Conservation (phyloP, 2,113 vertebrate species). For the Trematocara macrostoma region DNA sequence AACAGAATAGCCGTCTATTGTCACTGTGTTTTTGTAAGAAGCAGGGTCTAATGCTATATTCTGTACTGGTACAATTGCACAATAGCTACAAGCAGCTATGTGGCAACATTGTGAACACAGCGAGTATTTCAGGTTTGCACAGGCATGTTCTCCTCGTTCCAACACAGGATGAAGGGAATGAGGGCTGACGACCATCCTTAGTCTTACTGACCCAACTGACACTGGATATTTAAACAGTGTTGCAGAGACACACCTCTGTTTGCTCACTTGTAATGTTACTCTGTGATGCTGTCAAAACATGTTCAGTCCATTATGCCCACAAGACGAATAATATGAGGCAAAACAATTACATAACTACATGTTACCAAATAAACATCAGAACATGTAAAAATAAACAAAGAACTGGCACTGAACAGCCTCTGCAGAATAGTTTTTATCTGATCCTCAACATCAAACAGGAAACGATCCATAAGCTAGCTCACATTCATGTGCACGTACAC, state of each 20-base stretch:
- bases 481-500: fast-evolving
- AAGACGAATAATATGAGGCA: not conserved
- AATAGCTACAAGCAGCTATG: not conserved
- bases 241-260: not conserved
- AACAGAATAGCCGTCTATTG: fast-evolving
- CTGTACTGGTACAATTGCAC: not conserved
- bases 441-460: not conserved
- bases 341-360: not conserved
- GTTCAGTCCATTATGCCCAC: not conserved
- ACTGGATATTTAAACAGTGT: not conserved
- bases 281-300: not conserved
- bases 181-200: not conserved
- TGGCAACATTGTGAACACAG: not conserved
- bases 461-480: not conserved
- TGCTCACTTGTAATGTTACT: not conserved
- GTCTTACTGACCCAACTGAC: not conserved
- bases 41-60: not conserved
- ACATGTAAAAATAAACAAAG: not conserved
- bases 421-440: not conserved
- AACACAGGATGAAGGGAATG: not conserved
- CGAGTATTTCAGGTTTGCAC: not conserved
- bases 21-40: not conserved
- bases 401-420: not conserved
- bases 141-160: not conserved
- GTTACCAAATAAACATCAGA: not conserved